These are phyloP conservation scores for Hystrix cristata DNA, from an alignment of 2,113 vertebrate species.

Conservation along the genomic window DNA sequence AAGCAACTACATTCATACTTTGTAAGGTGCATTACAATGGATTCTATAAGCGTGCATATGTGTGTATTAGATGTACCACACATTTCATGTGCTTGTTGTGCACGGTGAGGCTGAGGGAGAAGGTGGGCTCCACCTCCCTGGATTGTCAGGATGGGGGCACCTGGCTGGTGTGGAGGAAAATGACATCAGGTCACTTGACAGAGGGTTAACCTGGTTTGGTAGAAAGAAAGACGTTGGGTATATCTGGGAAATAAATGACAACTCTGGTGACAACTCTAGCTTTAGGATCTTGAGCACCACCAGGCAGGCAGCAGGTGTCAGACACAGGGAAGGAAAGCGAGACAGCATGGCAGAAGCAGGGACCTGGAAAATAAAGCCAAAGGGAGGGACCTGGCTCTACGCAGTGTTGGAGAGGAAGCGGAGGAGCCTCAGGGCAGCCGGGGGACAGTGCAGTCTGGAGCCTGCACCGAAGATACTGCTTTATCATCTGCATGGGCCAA, in stretches of 20 bases:
- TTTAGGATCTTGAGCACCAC: rapidly evolving
- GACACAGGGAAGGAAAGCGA: not conserved
- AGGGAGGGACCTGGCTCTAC: not conserved
- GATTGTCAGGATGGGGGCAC: not conserved
- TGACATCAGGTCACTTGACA: not conserved
- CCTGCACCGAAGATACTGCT: rapidly evolving
- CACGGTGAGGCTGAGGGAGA: not conserved
- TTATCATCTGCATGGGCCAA: not conserved
- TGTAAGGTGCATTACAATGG: not conserved
- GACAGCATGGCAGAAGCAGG: not conserved
- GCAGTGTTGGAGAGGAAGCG: not conserved
- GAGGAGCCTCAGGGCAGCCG: not conserved
- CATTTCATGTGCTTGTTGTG: not conserved
- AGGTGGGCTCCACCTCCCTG: not conserved
- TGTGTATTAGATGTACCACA: rapidly evolving
- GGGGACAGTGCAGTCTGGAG: rapidly evolving
- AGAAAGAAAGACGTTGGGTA: not conserved
- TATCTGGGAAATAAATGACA: not conserved
- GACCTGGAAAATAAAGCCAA: not conserved
- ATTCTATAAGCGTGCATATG: rapidly evolving
- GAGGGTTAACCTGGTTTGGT: not conserved
- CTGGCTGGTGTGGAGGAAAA: not conserved
- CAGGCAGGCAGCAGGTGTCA: not conserved
- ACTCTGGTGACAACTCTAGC: not conserved
- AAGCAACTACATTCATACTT: rapidly evolving